Evolutionary conservation across 2,797 vertebrate genomes (phyloP).

Genomic region (Mallotus villosus): DNA sequence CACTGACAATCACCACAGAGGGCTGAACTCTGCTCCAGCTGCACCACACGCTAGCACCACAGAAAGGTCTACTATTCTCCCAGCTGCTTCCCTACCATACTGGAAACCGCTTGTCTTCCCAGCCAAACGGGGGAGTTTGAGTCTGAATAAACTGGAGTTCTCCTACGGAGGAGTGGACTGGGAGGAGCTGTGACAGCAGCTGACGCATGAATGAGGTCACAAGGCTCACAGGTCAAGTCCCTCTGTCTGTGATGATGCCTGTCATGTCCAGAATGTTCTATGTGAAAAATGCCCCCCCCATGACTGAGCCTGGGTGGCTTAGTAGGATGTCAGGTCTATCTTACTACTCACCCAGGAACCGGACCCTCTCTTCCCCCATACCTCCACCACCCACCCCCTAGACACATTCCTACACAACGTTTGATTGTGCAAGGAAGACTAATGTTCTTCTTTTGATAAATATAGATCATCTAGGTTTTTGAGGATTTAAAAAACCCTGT

Average conservation of each 20-base stretch:
- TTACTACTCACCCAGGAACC: not conserved
- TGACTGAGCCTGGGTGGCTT: not conserved
- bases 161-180: constrained; percentile 8
- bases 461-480: not conserved
- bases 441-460: not conserved
- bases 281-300: not conserved
- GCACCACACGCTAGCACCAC: not conserved
- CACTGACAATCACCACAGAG: constrained; percentile 39
- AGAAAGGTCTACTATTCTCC: not conserved
- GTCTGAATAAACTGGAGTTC: constrained; percentile 22
- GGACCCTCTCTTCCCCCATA: not conserved
- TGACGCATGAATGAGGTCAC: constrained; percentile 14
- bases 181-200: constrained; percentile 5
- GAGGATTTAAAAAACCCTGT: not conserved
- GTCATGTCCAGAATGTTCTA: constrained; percentile 1
- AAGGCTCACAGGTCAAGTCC: constrained; percentile 5
- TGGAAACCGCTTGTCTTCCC: constrained; percentile 47
- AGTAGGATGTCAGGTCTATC: not conserved
- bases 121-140: constrained; percentile 34
- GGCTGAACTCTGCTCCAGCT: constrained; percentile 42
- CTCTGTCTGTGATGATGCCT: not conserved
- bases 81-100: constrained; percentile 40
- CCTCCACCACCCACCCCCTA: not conserved
- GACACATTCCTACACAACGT: not conserved
- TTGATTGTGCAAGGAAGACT: not conserved